phyloP scores from a whole-genome alignment of 1,140 invertebrate genomes.

The Drosophila novamexicana region DNA sequence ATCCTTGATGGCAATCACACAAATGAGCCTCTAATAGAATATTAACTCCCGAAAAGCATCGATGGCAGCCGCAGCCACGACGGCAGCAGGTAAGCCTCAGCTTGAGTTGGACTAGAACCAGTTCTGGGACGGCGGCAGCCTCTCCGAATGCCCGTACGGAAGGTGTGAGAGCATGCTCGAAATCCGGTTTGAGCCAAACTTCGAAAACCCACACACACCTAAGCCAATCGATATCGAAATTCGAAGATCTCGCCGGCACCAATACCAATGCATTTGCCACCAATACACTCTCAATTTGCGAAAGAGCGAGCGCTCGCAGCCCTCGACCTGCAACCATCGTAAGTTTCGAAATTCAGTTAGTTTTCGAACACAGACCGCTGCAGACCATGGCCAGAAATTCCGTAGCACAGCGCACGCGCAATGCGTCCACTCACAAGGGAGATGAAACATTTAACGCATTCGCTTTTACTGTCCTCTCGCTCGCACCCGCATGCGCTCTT shows the following conservation, averaged over 20 bases:
- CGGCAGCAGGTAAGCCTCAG: constrained; percentile 64
- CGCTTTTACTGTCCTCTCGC: constrained; percentile 54
- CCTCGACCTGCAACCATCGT: constrained; percentile 38
- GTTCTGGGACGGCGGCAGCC: constrained; percentile 32
- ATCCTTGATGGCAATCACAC: constrained; percentile 81
- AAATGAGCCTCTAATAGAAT: constrained; percentile 84
- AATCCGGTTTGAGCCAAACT: constrained; percentile 59
- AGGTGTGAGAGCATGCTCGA: constrained; percentile 24
- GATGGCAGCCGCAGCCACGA: constrained; percentile 39
- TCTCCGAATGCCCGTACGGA: constrained; percentile 14
- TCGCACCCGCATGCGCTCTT: constrained; percentile 68
- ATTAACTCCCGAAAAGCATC: constrained; percentile 78
- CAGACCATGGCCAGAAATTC: constrained; percentile 42
- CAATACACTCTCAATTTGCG: constrained; percentile 23
- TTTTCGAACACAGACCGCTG: constrained; percentile 60
- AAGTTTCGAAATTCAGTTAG: constrained; percentile 64
- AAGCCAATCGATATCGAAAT: constrained; percentile 64
- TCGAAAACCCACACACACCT: constrained; percentile 52
- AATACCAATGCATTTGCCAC: constrained; percentile 49
- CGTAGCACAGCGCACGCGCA: constrained; percentile 47
- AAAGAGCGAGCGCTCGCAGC: constrained; percentile 12
- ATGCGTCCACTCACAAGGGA: constrained; percentile 23
- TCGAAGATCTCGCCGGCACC: constrained; percentile 70
- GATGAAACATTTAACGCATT: constrained; percentile 16
- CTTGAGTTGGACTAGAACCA: constrained; percentile 43